A percentile compares a stretch with the other conserved stretches of the same genome.
Evolutionary conservation across 23 tunicate genomes (phyloP).

Genomic region (Botrylloides violaceus): DNA sequence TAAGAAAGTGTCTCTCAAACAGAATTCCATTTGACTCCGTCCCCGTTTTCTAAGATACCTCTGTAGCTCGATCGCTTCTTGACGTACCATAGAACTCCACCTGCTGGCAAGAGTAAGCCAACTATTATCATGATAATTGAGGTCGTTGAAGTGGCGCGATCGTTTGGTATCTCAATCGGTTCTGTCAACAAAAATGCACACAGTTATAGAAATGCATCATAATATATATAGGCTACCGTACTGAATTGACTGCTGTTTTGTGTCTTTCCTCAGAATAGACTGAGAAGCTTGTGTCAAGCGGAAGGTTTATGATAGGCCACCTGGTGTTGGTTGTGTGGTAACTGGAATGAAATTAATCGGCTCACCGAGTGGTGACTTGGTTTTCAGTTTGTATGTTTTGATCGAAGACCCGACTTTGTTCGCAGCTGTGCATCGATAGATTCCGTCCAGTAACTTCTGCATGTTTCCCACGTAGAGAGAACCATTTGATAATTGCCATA

Average conservation of each 20-base stretch:
- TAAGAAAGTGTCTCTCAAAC: too few species aligned
- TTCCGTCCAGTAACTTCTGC: conserved; percentile 1
- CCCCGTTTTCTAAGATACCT: neutral
- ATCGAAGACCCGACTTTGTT: conserved; percentile 19
- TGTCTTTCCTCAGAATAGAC: too few species aligned
- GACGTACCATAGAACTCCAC: conserved; percentile 14
- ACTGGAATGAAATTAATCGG: too few species aligned
- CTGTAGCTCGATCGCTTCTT: neutral
- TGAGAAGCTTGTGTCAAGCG: too few species aligned
- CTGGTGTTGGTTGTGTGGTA: too few species aligned
- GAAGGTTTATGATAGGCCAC: too few species aligned
- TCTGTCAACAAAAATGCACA: neutral
- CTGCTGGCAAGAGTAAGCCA: conserved; percentile 9
- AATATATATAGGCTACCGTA: too few species aligned
- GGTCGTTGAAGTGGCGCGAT: neutral
- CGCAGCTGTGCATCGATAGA: conserved; percentile 10
- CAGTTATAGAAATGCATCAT: neutral
- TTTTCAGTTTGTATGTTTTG: conserved; percentile 8
- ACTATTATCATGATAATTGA: neutral
- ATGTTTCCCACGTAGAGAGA: conserved; percentile 6
- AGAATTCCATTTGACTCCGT: neutral
- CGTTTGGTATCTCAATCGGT: neutral
- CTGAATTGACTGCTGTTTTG: too few species aligned
- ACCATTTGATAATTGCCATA: conserved; percentile 16
- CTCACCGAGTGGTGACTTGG: neutral